A percentile compares a stretch with the other conserved stretches of the same genome.
phyloP scores from a whole-genome alignment of 1,140 invertebrate species.

The Drosophila nigromelanica region DNA sequence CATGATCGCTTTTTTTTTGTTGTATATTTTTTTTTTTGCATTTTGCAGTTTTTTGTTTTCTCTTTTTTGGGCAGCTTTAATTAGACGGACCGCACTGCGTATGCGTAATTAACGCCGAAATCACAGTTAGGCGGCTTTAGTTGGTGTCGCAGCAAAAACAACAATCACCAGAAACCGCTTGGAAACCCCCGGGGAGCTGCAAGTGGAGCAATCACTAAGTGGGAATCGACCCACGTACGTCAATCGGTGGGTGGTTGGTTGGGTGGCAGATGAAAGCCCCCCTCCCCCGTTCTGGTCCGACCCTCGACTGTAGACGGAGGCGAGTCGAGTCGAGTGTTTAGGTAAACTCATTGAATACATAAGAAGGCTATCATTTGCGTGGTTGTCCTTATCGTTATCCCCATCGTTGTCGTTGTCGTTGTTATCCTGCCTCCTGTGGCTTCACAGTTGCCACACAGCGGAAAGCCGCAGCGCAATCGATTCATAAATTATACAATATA shows the following conservation, averaged over 20 bases:
- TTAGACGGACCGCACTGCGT: constrained; percentile 54
- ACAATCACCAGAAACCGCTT: constrained; percentile 34
- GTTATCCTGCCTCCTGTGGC: constrained; percentile 1
- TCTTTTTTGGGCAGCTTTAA: constrained; percentile 47
- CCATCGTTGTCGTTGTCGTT: neutral
- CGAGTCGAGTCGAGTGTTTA: constrained; percentile 30
- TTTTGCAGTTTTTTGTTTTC: neutral
- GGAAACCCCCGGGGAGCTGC: neutral
- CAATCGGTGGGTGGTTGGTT: too few species aligned
- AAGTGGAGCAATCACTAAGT: neutral
- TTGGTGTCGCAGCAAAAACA: constrained; percentile 33
- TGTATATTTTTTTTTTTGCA: neutral
- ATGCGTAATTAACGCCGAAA: constrained; percentile 70
- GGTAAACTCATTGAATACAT: constrained; percentile 49
- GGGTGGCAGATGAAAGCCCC: neutral
- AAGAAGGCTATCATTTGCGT: constrained; percentile 39
- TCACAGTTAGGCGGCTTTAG: constrained; percentile 48
- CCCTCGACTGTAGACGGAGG: constrained; percentile 15
- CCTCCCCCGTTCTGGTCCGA: neutral
- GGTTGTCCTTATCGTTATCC: neutral
- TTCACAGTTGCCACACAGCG: constrained; percentile 1
- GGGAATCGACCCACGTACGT: neutral
- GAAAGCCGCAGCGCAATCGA: constrained; percentile 46
- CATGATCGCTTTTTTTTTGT: constrained; percentile 12
- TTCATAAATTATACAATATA: constrained; percentile 74